Conservation (phyloP, 2,888 invertebrate genomes). For the Micropterix aruncella region DNA sequence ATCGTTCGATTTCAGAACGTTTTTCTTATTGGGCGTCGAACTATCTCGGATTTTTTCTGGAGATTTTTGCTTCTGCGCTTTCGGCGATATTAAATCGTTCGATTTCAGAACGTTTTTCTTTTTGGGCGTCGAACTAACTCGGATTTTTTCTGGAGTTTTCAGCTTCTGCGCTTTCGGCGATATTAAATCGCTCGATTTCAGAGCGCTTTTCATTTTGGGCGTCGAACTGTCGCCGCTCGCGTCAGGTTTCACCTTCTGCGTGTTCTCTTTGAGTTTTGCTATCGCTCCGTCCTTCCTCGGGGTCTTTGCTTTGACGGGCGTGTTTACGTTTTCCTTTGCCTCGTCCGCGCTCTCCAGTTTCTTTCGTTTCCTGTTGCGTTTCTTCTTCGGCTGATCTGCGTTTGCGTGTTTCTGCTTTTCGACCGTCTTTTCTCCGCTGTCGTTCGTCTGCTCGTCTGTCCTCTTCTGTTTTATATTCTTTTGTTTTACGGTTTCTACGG, state of each 20-base stretch:
- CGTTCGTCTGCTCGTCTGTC: too few species aligned
- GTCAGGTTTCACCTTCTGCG: not conserved
- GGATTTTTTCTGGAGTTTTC: conserved; percentile 1
- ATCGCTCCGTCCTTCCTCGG: conserved; percentile 2
- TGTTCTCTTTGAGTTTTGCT: not conserved
- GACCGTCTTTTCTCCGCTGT: conserved; percentile 20
- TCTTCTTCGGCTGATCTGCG: conserved; percentile 10
- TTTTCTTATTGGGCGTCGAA: too few species aligned
- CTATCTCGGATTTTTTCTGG: too few species aligned
- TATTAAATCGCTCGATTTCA: conserved; percentile 8
- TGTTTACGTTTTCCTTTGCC: conserved; percentile 11
- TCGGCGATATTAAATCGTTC: too few species aligned
- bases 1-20: too few species aligned
- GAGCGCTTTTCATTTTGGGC: too few species aligned
- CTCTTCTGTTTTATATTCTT: too few species aligned
- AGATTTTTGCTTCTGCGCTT: too few species aligned
- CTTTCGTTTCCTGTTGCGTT: conserved; percentile 14
- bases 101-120: too few species aligned
- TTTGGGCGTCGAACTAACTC: conserved; percentile 1
- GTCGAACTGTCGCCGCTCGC: too few species aligned
- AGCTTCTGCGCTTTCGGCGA: conserved; percentile 4
- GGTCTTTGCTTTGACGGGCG: conserved; percentile 1
- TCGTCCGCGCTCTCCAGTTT: conserved; percentile 10
- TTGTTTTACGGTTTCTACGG: too few species aligned
- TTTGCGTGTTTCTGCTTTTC: conserved; percentile 15